These are phyloP conservation scores for Daubentonia madagascariensis DNA, from an alignment of 2,113 vertebrate genomes.

Conservation along the genomic window DNA sequence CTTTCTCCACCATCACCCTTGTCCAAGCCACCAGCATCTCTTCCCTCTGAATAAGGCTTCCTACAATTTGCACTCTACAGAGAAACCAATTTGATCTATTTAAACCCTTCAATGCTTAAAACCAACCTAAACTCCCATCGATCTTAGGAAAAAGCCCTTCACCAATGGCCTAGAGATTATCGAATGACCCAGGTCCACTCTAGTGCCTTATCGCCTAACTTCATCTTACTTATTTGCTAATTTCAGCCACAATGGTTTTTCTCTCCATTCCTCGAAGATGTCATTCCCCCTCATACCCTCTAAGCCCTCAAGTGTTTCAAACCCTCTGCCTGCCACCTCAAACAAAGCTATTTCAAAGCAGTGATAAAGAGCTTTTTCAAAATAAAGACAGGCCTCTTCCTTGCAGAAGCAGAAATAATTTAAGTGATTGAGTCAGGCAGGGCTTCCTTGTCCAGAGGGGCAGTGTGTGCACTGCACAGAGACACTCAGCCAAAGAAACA, in stretches of 20 bases:
- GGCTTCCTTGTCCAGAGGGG: neutral
- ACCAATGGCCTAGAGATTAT: neutral
- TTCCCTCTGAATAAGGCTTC: neutral
- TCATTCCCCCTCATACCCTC: neutral
- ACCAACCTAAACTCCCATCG: neutral
- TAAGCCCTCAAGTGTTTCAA: neutral
- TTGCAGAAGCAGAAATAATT: neutral
- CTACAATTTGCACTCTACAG: neutral
- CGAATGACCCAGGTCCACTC: neutral
- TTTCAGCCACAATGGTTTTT: neutral
- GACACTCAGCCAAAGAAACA: neutral
- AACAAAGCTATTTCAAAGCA: neutral
- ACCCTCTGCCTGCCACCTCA: neutral
- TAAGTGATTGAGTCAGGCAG: neutral
- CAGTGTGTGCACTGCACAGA: neutral
- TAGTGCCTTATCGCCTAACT: neutral
- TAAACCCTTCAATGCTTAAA: neutral
- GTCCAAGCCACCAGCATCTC: neutral
- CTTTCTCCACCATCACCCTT: neutral
- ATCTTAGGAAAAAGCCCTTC: neutral
- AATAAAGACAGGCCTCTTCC: neutral
- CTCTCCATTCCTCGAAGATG: neutral
- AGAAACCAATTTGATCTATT: neutral
- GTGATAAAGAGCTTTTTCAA: neutral
- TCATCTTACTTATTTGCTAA: neutral